Base-by-base conservation (phyloP, 2,888 invertebrate species). In the Lysandra bellargus region DNA sequence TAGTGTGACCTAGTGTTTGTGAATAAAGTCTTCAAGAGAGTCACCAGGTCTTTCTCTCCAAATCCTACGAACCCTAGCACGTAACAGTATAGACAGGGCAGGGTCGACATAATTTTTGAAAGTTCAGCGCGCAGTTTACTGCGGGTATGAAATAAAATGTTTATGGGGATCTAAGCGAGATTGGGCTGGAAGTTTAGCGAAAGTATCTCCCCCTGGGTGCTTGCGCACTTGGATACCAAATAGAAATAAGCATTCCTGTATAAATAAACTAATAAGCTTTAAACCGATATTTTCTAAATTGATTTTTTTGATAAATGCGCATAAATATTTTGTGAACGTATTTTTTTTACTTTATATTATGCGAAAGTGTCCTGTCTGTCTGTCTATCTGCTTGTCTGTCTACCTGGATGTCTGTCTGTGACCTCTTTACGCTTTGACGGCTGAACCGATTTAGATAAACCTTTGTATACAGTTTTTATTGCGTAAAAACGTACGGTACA, bases 131-230 rank as follows among this genome's bases (percentile, higher is more conserved):
- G 74, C 17, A 44, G 74, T 44, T 40, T 74, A 44, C 74, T 74
- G 74, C 44, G 74, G 44, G 74, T 44, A 44, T 40, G 74, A 40
- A 44, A 74, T 74, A 44, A 74, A 74, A 74, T 44, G 74, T 74
- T 74, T 74, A 74, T 74, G 7, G 12, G 74, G 74, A 44, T 74
- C 74, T 69, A 69, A 69, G 69, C 69, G 69, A 69, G 37, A 69
- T 69, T 69, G 69, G 69, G 69, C 69, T 69, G 33, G 69, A 69
- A 69, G 33, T 69, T 69, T n/a, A 73, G 74, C 44, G 74, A 74
- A 23, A 74, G 44, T 44, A n/a, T 40, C n/a, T 44, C 40, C 17
- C 33, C 40, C 40, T n/a, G 9, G n/a, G 74, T 74, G 5, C 7
- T 44, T 44, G 44, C 74, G 17, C 40, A 44, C 33, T 69, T 69